Evolutionary conservation across 1,140 invertebrate genomes (phyloP), one percentile per base, ranked within the genome.

Genomic region (Drosophila nigromelanica): DNA sequence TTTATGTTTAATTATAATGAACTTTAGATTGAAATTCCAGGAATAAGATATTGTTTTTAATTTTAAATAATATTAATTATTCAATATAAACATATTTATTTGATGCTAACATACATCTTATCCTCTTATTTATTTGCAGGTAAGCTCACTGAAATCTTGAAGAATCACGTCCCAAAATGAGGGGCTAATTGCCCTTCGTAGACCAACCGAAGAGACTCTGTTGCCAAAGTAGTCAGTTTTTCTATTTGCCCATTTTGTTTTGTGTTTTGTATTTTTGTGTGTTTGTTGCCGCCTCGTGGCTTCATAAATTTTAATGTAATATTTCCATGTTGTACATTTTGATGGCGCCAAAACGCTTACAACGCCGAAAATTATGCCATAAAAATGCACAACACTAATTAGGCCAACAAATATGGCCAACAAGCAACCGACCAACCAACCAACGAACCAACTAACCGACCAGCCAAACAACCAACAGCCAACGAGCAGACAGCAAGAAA

Each of bases 331-430:
- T 87, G 64, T 87, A 85, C 70, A 87, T 71, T 86, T 86, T 70
- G 63, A 71, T 76, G 82, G 62, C 59, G 48, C 37, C 61, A 77
- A 80, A 87, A 62, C 69, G 82, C 69, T 79, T 82, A 87, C 83
- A 87, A 82, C 83, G 62, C 83, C 83, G 54, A 82, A 87, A 87
- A 87, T 89, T 79, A 87, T 87, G 83, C 83, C 71, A 87, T 87
- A 89, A 87, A 87, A 87, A 82, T 87, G 83, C 83, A 89, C 68
- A 82, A 76, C 79, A 80, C 83, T 87, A 87, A 87, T 87, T 87
- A 87, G 78, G 78, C 78, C 83, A 87, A 87, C 82, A 86, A 78
- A 83, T 73, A 85, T 71, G 80, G 73, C 73, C 50, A 60, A 62
- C 61, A 63, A 55, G 39, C 15, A 42, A 40, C 15, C 30, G 42